Base-by-base conservation (phyloP, 2,888 invertebrate species). In the Spilosoma lubricipeda region DNA sequence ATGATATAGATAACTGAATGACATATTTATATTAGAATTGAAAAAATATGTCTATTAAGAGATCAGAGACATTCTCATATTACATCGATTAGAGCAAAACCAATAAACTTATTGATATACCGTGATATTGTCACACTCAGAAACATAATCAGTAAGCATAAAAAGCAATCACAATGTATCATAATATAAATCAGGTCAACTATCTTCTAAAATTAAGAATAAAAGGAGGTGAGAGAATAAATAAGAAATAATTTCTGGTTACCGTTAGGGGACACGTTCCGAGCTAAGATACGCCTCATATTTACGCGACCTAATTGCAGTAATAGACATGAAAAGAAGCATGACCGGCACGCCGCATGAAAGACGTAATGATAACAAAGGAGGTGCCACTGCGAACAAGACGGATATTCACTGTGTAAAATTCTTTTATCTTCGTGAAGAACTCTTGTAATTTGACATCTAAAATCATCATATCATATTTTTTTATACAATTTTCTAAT, bases 341-440 rank as follows among this genome's bases (percentile, higher is more conserved):
- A 36, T 69, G 30, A 27, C 56, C 23, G 15, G 59, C 33, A 36
- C 75, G 64, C 73, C 76, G 80, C 75, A 72, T 73, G 68, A 75
- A 73, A 67, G 70, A 74, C 71, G 66, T 78, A 80, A 59, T 68
- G 70, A 66, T 77, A 75, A 48, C 36, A 70, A 63, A 63, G 3
- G 15, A 30, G 30, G 18, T 15, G 59, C 27, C 27, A 13, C 59
- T 15, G 18, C 18, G 18, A 18, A 63, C 27, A 30, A 0, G 63
- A 18, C 4, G 30, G 63, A 63, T 18, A 30, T 30, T 15, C 18
- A 18, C 63, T 30, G 18, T 30, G 1, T 15, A 30, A 2, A 59
- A 27, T 0, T 52, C 2, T 52, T 52, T 52, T 59, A 59, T 13
- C 59, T 59, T 59, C 27, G 27, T 27, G 15, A 52, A 52, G 52